phyloP scores from a whole-genome alignment of 2,888 invertebrate genomes.

The Hydrotaea cyrtoneurina region DNA sequence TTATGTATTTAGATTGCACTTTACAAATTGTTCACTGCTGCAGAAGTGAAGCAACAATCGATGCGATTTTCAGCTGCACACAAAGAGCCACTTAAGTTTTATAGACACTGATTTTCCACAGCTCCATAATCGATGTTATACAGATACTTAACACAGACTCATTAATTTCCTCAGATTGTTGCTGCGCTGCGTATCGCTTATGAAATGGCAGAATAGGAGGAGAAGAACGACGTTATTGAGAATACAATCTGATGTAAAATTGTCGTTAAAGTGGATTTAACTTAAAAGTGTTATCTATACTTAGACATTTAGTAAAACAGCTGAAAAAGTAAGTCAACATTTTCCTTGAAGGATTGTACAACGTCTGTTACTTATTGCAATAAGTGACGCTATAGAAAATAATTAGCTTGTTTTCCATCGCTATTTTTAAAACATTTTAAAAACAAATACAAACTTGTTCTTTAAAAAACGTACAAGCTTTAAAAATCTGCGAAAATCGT shows the following conservation, averaged over 20 bases:
- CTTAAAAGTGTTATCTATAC: background rate
- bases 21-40: constrained; percentile 41
- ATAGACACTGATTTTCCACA: constrained; percentile 62
- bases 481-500: no score
- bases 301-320: no score
- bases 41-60: constrained; percentile 2
- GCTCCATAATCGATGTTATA: constrained; percentile 60
- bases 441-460: no score
- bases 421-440: no score
- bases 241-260: background rate
- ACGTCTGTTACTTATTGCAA: no score
- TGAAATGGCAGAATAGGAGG: background rate
- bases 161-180: constrained; percentile 56
- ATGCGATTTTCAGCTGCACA: constrained; percentile 13
- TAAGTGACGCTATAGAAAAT: no score
- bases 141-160: constrained; percentile 62
- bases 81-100: constrained; percentile 54
- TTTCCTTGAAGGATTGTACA: no score
- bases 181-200: background rate
- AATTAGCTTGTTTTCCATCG: no score
- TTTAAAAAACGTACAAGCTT: no score
- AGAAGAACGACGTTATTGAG: background rate
- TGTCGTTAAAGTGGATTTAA: background rate
- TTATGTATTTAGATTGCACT: constrained; percentile 62
- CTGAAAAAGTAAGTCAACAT: no score